A percentile compares a stretch with the other conserved stretches of the same genome.
Evolutionary conservation across 2,797 vertebrate genomes (phyloP).

Genomic region (Sternotherus odoratus): DNA sequence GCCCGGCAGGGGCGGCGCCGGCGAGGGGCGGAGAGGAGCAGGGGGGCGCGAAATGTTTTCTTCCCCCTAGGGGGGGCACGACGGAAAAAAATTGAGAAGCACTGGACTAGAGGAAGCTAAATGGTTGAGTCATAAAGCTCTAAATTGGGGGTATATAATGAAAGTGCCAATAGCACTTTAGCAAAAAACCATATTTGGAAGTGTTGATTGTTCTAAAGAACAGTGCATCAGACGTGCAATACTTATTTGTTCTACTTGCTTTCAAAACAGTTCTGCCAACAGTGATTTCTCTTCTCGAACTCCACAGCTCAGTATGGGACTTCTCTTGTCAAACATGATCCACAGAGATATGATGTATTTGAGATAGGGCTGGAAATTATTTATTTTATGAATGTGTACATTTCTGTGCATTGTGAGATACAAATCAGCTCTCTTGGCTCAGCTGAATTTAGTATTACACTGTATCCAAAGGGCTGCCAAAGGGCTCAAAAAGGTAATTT

Average conservation of each 20-base stretch:
- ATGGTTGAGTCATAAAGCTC: not conserved
- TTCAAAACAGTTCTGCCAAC: not conserved
- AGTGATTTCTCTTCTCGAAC: not conserved
- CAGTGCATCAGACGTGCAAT: not conserved
- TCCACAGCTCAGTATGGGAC: not conserved
- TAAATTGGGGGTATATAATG: not conserved
- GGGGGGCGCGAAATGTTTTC: no score
- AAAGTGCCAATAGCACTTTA: slow-evolving; percentile 45
- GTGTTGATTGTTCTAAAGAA: slow-evolving; percentile 4
- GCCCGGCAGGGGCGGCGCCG: no score
- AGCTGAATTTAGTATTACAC: not conserved
- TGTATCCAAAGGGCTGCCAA: not conserved
- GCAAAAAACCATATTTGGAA: slow-evolving; percentile 44
- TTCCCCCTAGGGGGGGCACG: no score
- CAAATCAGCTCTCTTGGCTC: not conserved
- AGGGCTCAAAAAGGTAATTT: not conserved
- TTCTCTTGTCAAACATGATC: not conserved
- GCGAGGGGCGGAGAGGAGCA: no score
- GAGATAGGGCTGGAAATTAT: not conserved
- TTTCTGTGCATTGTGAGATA: not conserved
- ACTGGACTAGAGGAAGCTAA: slow-evolving; percentile 34
- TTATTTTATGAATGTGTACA: not conserved
- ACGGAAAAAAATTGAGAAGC: no score
- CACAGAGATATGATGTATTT: not conserved
- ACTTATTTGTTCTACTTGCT: slow-evolving; percentile 36